phyloP scores from a whole-genome alignment of 2,113 vertebrate species.

The Phaethornis superciliosus region DNA sequence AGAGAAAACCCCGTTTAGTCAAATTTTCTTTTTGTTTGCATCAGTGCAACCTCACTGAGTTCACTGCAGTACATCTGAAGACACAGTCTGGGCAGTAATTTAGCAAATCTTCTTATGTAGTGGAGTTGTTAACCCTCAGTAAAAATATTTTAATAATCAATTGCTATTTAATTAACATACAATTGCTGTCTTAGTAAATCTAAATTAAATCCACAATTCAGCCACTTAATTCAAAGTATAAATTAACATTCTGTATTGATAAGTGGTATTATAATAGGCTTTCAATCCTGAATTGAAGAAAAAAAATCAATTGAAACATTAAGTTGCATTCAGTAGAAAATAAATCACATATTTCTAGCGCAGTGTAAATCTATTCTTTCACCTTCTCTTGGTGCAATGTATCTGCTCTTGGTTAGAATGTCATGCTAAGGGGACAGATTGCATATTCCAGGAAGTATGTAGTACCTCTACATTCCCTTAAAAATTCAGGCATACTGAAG shows the following conservation, averaged over 20 bases:
- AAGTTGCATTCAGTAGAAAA: slow-evolving; percentile 47
- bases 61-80: not conserved
- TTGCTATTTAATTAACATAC: slow-evolving; percentile 61
- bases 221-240: slow-evolving; percentile 46
- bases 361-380: not conserved
- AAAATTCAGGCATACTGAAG: not conserved
- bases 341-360: not conserved
- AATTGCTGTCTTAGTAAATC: slow-evolving; percentile 50
- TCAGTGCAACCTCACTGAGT: not conserved
- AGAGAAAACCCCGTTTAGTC: not conserved
- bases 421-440: not conserved
- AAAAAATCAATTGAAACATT: slow-evolving; percentile 39
- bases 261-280: slow-evolving; percentile 46
- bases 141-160: slow-evolving; percentile 63
- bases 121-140: not conserved
- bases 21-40: not conserved
- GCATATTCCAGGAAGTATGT: not conserved
- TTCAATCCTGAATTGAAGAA: slow-evolving; percentile 21
- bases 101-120: not conserved
- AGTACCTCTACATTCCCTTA: not conserved
- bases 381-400: not conserved
- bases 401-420: not conserved
- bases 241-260: slow-evolving; percentile 46
- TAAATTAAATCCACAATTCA: slow-evolving; percentile 66
- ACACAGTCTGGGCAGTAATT: not conserved